Percentiles rank a stretch among this genome's conserved stretches.
These are phyloP conservation scores for Cryptoblepharus egeriae DNA, from an alignment of 2,797 vertebrate genomes.

Conservation along the genomic window DNA sequence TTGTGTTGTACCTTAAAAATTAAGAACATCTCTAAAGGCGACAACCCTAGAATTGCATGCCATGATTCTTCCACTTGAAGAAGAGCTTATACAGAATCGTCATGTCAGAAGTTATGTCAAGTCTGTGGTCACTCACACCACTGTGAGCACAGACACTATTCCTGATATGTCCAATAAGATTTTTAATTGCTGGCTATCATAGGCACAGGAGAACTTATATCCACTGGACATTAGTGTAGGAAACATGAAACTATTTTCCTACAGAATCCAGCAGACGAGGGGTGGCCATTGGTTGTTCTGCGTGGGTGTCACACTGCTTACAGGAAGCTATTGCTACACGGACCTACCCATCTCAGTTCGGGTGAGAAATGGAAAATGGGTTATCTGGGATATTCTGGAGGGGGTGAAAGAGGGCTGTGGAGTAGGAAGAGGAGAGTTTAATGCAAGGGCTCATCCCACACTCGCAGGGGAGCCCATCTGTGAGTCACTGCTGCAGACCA, in stretches of 20 bases:
- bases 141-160: neutral
- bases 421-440: constrained; percentile 61
- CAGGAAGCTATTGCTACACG: neutral
- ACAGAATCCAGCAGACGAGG: neutral
- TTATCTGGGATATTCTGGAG: neutral
- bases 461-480: constrained; percentile 73
- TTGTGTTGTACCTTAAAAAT: constrained; percentile 42
- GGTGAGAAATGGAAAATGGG: neutral
- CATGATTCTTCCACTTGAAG: neutral
- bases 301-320: fast-evolving
- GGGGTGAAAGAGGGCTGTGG: neutral
- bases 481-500: constrained; percentile 88
- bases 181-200: neutral
- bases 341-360: constrained; percentile 23
- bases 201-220: neutral
- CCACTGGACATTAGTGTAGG: neutral
- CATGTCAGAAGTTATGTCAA: neutral
- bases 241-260: neutral
- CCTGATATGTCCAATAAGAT: neutral
- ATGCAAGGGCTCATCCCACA: constrained; percentile 61
- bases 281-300: neutral
- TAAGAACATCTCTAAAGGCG: constrained; percentile 26
- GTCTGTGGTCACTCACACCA: neutral
- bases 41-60: neutral
- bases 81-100: neutral